Evolutionary conservation across 2,797 vertebrate species (phyloP), one percentile per base, ranked within the genome.

Genomic region (Halcyon chelicuti): DNA sequence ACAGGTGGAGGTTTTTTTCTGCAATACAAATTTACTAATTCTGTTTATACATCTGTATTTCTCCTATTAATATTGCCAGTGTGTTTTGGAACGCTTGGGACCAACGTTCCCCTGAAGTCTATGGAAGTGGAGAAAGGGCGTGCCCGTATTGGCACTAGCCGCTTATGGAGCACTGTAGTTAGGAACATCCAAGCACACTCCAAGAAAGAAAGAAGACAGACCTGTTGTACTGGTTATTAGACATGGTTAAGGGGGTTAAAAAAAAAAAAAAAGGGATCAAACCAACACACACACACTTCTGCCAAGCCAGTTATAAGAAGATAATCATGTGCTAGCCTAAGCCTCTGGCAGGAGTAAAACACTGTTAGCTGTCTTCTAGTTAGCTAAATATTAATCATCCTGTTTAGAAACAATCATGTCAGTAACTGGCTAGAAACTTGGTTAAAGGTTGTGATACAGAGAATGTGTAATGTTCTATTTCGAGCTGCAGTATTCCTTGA

Each of bases 361-460:
- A 92, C 94, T 95, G 96, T 96, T 96, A 97, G 91, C 93, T 93
- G 94, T 49, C 93, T 94, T 93, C 92, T 94, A 92, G 90, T 92
- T 93, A 89, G 95, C 90, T 90, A 95, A 95, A 96, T 94, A 96
- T 95, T 96, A 96, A 95, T 94, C 96, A 96, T 67, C 79, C 73
- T 71, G 76, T 81, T 94, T 61, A 67, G 95, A 90, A 67, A 55
- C 74, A 96, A 94, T 92, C 95, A 73, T 82, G 90, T 63, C 83
- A 42, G 91, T 95, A 86, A 93, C 95, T 49, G 76, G 85, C 70
- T 78, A 81, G 79, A 91, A 93, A 91, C 93, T 39, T 95, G 85
- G 91, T 72, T 90, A 84, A 94, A 97, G 79, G 87, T 66, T 96
- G 93, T 76, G 82, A 79, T 57, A 20, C 47, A n/a, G 49, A 68